Base-by-base conservation (phyloP, 2,797 vertebrate genomes). In the Hozukius guyotensis region DNA sequence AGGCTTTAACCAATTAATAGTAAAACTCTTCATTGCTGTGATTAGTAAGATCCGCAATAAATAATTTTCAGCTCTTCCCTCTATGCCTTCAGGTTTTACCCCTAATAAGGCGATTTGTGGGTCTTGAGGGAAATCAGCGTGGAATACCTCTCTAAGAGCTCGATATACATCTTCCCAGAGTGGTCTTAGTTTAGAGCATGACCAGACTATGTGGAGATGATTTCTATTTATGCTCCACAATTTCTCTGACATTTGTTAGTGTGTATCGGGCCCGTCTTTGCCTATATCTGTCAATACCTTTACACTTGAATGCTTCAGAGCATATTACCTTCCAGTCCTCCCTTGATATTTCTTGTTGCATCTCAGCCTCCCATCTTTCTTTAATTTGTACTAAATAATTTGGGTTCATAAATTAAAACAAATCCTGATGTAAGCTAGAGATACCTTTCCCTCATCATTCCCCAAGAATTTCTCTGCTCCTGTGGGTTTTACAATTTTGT, bases 141-240 rank as follows among this genome's bases (percentile, higher is more conserved):
- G 46, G 46, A 8, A 49, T 49, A 49, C 46, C 18, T 49, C 18
- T 49, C 0, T 49, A 24, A 22, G 5, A 25, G 53, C 53, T 25
- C 22, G 0, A 56, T 56, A 56, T 56, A 56, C 53, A 12, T 0
- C 12, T 56, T 56, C 0, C 9, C 22, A 56, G 53, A 14, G 24
- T 25, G 24, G 53, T 24, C 22, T 56, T 56, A 56, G 53, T 56
- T 56, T 56, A 25, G 53, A 56, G 22, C 53, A 56, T 25, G 53
- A 24, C 5, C 22, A 56, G 0, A 56, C 0, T 56, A 25, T 56
- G 53, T 56, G 22, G 53, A 14, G 53, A 25, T 25, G 53, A 56
- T 24, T 55, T 13, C 53, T 24, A 12, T 55, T 6, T 46, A 46
- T 46, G 16, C 42, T 18, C 42, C 42, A 46, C 42, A 46, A 46